A percentile compares a stretch with the other conserved stretches of the same genome.
phyloP scores from a whole-genome alignment of 2,888 invertebrate genomes.

The Lochmaea crataegi region DNA sequence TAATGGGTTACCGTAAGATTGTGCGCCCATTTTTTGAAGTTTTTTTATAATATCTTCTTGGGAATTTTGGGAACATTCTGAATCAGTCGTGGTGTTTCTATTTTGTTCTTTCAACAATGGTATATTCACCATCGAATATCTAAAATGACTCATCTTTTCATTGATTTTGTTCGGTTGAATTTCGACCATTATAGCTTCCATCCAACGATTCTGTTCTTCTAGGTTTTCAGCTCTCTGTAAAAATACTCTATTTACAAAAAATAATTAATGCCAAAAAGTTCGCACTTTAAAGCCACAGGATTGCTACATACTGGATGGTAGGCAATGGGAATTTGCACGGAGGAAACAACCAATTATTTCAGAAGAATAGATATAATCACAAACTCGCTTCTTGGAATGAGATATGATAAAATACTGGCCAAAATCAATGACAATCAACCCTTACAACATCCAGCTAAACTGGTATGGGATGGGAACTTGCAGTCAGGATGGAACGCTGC shows the following conservation, averaged over 20 bases:
- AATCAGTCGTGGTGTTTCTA: conserved; percentile 28
- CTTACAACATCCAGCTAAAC: too few species aligned
- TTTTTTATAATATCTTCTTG: conserved; percentile 54
- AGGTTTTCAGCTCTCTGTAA: conserved; percentile 66
- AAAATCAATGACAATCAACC: too few species aligned
- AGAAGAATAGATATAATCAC: too few species aligned
- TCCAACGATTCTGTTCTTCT: conserved; percentile 67
- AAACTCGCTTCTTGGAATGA: too few species aligned
- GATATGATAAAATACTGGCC: too few species aligned
- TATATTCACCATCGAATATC: conserved; percentile 63
- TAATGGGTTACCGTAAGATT: conserved; percentile 52
- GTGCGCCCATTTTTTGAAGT: conserved; percentile 58
- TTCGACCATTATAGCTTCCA: conserved; percentile 66
- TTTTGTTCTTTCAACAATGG: conserved; percentile 30
- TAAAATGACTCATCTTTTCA: conserved; percentile 60
- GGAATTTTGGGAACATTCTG: conserved; percentile 27
- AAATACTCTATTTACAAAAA: conserved; percentile 8
- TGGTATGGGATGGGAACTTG: too few species aligned
- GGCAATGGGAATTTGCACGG: too few species aligned
- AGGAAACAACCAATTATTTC: too few species aligned
- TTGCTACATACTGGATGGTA: too few species aligned
- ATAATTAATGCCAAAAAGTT: neutral
- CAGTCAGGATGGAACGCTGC: too few species aligned
- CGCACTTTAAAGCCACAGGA: too few species aligned
- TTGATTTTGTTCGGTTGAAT: conserved; percentile 58